Conservation (phyloP, 2,113 vertebrate genomes). For the Xyrauchen texanus region DNA sequence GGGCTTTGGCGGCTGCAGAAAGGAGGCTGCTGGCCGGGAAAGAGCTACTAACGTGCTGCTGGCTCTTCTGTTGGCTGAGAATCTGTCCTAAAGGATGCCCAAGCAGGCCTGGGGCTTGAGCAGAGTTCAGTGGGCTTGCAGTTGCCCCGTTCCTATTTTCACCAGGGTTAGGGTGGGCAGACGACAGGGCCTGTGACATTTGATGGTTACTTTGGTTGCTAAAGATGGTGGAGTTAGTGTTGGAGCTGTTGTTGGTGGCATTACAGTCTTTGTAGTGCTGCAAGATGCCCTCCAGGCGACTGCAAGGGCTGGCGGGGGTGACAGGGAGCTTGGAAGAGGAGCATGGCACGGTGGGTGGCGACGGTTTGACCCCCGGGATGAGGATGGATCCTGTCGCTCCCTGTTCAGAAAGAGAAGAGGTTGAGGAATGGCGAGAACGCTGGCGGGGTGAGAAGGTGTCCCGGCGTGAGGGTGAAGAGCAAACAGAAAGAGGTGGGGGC, state of each 20-base stretch:
- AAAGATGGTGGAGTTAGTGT: conserved; percentile 44
- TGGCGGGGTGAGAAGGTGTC: conserved; percentile 70
- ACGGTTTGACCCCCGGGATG: conserved; percentile 66
- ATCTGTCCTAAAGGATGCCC: conserved; percentile 73
- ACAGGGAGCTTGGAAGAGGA: conserved; percentile 54
- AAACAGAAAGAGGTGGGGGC: conserved; percentile 61
- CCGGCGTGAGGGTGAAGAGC: conserved; percentile 54
- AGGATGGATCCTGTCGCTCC: conserved; percentile 63
- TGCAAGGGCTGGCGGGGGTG: conserved; percentile 61
- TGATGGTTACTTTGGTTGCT: conserved; percentile 77
- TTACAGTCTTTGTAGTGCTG: conserved; percentile 79
- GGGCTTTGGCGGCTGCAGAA: conserved; percentile 86
- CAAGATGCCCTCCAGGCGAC: conserved; percentile 74
- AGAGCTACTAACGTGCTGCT: conserved; percentile 72
- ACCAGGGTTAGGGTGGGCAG: conserved; percentile 43
- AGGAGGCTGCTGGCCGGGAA: conserved; percentile 88
- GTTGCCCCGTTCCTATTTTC: conserved; percentile 59
- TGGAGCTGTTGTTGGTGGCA: conserved; percentile 59
- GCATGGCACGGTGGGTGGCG: conserved; percentile 51
- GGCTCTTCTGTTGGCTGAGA: conserved; percentile 66
- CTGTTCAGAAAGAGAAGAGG: conserved; percentile 73
- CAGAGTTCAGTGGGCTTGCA: conserved; percentile 63
- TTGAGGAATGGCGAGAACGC: conserved; percentile 72
- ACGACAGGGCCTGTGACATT: conserved; percentile 54
- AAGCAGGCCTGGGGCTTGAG: conserved; percentile 68